A percentile compares a stretch with the other conserved stretches of the same genome.
phyloP scores from a whole-genome alignment of 2,797 vertebrate genomes.

The Enteromius trimaculatus region DNA sequence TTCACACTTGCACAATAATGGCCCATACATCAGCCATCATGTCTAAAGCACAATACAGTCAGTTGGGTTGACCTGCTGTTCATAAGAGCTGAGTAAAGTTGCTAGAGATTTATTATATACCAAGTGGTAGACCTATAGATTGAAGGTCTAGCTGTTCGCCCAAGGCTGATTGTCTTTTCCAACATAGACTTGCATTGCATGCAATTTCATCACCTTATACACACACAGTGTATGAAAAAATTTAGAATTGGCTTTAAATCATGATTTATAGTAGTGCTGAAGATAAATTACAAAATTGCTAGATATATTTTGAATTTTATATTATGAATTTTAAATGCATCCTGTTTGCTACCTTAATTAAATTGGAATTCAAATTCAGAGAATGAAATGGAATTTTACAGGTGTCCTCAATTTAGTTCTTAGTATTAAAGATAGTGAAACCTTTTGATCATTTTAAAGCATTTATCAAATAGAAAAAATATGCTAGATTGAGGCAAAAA shows the following conservation, averaged over 20 bases:
- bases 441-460: background rate
- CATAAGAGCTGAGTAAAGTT: slow-evolving; percentile 48
- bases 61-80: slow-evolving; percentile 23
- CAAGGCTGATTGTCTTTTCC: slow-evolving; percentile 1
- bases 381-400: background rate
- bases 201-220: background rate
- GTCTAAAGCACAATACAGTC: slow-evolving; percentile 40
- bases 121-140: slow-evolving; percentile 1
- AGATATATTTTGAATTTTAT: background rate
- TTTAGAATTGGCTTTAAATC: background rate
- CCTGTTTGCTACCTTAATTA: background rate
- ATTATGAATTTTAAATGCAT: background rate
- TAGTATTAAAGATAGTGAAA: background rate
- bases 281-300: background rate
- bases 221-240: background rate
- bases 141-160: background rate
- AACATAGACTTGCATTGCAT: background rate
- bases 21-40: slow-evolving; percentile 49
- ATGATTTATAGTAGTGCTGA: background rate
- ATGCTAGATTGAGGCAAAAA: background rate
- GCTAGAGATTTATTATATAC: slow-evolving; percentile 51
- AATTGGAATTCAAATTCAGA: background rate
- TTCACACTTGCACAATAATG: slow-evolving; percentile 35
- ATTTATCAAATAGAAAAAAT: background rate
- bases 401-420: background rate